Percentiles rank a stretch among this genome's conserved stretches.
phyloP scores from a whole-genome alignment of 2,113 vertebrate genomes.

The Podilymbus podiceps region DNA sequence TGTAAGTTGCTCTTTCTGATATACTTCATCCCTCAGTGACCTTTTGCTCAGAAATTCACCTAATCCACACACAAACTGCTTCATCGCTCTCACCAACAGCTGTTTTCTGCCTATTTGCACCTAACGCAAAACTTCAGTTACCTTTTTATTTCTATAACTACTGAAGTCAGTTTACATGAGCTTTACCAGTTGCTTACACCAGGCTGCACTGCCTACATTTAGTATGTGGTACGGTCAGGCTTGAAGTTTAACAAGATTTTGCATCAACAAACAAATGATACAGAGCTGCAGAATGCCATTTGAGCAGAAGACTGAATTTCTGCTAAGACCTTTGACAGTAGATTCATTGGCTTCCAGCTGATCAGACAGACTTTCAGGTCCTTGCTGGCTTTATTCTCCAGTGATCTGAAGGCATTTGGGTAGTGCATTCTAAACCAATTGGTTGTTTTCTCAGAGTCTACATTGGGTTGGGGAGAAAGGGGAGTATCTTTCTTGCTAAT shows the following conservation, averaged over 20 bases:
- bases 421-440: constrained; percentile 53
- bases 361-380: constrained; percentile 41
- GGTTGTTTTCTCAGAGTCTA: constrained; percentile 53
- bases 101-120: not conserved
- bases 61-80: not conserved
- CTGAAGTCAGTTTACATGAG: not conserved
- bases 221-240: not conserved
- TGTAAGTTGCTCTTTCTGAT: not conserved
- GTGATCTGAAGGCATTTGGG: constrained; percentile 30
- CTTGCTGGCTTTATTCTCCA: constrained; percentile 18
- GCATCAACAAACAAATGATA: not conserved
- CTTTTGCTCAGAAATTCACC: not conserved
- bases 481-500: constrained; percentile 57
- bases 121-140: not conserved
- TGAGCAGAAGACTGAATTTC: constrained; percentile 30
- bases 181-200: not conserved
- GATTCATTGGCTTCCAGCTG: constrained; percentile 12
- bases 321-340: constrained; percentile 44
- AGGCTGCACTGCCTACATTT: not conserved
- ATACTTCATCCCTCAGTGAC: not conserved
- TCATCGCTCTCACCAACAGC: not conserved
- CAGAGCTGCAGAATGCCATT: not conserved
- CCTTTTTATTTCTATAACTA: not conserved
- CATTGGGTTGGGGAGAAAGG: constrained; percentile 22
- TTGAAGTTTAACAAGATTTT: not conserved